Conservation (phyloP, 2,888 invertebrate species). For the Alloplasta piceator region DNA sequence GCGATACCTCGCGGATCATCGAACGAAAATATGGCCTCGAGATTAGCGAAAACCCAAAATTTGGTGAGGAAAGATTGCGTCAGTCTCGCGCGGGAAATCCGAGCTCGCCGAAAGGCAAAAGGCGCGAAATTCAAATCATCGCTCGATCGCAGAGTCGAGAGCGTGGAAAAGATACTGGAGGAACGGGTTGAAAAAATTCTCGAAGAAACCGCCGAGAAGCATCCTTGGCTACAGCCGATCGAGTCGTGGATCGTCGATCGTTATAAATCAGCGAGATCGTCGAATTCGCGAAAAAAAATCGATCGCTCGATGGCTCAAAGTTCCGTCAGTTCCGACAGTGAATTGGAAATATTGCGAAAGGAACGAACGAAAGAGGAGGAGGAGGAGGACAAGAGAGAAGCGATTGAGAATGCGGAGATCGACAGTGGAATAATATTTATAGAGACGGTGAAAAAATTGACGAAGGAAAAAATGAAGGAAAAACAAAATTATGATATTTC, state of each 20-base stretch:
- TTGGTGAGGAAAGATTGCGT: slow-evolving; percentile 60
- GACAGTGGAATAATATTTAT: slow-evolving; percentile 22
- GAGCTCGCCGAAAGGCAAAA: slow-evolving; percentile 53
- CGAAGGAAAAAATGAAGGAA: slow-evolving; percentile 26
- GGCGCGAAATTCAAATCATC: slow-evolving; percentile 61
- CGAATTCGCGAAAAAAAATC: slow-evolving; percentile 21
- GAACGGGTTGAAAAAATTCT: slow-evolving; percentile 71
- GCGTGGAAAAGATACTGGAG: slow-evolving; percentile 65
- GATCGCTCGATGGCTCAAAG: background rate
- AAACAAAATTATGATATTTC: slow-evolving; percentile 20
- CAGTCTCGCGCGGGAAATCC: slow-evolving; percentile 52
- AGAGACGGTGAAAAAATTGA: slow-evolving; percentile 23
- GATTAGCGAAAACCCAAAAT: slow-evolving; percentile 54
- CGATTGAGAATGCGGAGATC: background rate
- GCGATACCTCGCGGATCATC: background rate
- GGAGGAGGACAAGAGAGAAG: background rate
- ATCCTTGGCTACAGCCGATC: slow-evolving; percentile 76
- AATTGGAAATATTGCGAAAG: slow-evolving; percentile 3
- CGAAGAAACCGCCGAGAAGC: slow-evolving; percentile 74
- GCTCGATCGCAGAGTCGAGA: slow-evolving; percentile 64
- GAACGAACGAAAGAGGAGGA: slow-evolving; percentile 5
- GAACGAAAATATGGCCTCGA: slow-evolving; percentile 16
- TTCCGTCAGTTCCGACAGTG: slow-evolving; percentile 39
- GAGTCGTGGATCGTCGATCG: slow-evolving; percentile 76
- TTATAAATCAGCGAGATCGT: slow-evolving; percentile 54